Conservation (phyloP, 2,797 vertebrate genomes). For the Dipus sagitta region DNA sequence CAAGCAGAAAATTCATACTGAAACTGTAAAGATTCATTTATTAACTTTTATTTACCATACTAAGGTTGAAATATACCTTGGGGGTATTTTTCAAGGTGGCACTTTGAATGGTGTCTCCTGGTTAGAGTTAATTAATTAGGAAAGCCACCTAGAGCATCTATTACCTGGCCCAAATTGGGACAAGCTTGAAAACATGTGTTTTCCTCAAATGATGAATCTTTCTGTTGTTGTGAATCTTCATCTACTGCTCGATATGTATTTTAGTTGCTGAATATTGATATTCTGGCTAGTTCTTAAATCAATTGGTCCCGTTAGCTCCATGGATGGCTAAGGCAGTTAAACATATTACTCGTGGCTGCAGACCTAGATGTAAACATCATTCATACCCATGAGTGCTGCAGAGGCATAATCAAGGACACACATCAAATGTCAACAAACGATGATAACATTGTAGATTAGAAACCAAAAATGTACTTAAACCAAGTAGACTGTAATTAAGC, state of each 20-base stretch:
- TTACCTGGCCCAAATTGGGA: constrained; percentile 20
- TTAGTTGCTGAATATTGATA: constrained; percentile 20
- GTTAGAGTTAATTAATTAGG: constrained; percentile 47
- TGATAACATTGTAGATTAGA: constrained; percentile 25
- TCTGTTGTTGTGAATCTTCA: constrained; percentile 19
- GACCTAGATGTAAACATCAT: background rate
- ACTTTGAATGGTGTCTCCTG: constrained; percentile 16
- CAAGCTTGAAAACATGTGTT: constrained; percentile 11
- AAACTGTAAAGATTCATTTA: constrained; percentile 33
- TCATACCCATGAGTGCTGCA: background rate
- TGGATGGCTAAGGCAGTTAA: constrained; percentile 11
- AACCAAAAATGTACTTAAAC: constrained; percentile 14
- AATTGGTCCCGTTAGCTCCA: background rate
- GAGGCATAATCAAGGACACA: background rate
- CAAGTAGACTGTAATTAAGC: constrained; percentile 23
- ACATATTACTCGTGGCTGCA: constrained; percentile 19
- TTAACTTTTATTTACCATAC: constrained; percentile 13
- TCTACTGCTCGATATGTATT: constrained; percentile 14
- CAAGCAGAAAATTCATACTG: constrained; percentile 33
- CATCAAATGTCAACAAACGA: background rate
- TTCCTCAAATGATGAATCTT: background rate
- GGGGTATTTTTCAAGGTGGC: constrained; percentile 39
- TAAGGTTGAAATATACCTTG: constrained; percentile 38
- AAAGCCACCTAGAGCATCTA: constrained; percentile 30
- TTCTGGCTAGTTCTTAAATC: constrained; percentile 9